Evolutionary conservation across 2,888 invertebrate species (phyloP), one percentile per base, ranked within the genome.

Genomic region (Cantharis flavilabris): DNA sequence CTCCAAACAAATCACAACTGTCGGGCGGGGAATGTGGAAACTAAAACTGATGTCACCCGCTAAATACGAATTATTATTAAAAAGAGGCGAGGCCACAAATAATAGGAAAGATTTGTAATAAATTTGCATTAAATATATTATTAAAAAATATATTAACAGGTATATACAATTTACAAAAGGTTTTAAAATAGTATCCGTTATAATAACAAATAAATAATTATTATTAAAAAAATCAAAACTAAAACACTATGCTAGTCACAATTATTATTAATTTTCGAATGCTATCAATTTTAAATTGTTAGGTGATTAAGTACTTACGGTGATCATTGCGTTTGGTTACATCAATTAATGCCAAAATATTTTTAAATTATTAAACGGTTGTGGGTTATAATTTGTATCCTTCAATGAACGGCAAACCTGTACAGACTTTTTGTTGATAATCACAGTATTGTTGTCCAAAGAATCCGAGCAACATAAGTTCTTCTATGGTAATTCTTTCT

Each of bases 371-470:
- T 74, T 77, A 77, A 30, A 80, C 67, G 76, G 71, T 70, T 73
- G 80, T 81, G 9, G 79, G 79, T 83, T 88, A 89, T 71, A 90
- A 84, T 85, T 87, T 89, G 86, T 93, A 96, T 0, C 98, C 98
- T 79, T 90, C 88, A 76, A 98, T 96, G 85, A 96, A 95, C 0
- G 98, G 98, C 81, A 98, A 89, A 0, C 98, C 98, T 2, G 96
- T 96, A 9, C 92, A 90, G 3, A 98, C 98, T 82, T 89, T 89
- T 80, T 92, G 90, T 88, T 98, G 97, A 88, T 99, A 99, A 77
- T 93, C 91, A 64, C 92, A 88, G 87, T 99, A 99, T 73, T 95
- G 92, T 79, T 93, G 92, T 0, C 97, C 97, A 88, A 99, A 99
- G 90, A 99, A 99, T 82, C 94, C 93, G 9, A 98, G 88, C 74